Evolutionary conservation across 2,888 invertebrate genomes (phyloP).

Genomic region (Pimpla rufipes): DNA sequence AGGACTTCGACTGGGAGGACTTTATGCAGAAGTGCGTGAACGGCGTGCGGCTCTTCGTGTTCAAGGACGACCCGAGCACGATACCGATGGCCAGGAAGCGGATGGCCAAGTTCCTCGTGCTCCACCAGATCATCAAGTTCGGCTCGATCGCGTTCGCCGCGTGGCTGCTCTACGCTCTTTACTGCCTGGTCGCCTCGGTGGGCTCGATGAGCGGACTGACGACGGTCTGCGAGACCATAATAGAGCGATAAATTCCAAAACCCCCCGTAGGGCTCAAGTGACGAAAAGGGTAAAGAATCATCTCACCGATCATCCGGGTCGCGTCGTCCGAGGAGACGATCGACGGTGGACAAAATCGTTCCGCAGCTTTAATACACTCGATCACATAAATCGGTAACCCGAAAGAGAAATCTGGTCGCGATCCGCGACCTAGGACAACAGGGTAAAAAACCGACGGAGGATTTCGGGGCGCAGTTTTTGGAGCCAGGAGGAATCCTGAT

Average conservation of each 20-base stretch:
- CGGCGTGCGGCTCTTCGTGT: constrained; percentile 85
- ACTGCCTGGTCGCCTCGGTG: constrained; percentile 59
- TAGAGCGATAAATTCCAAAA: constrained; percentile 59
- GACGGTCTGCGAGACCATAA: constrained; percentile 64
- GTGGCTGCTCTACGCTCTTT: constrained; percentile 62
- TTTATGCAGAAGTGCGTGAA: constrained; percentile 86
- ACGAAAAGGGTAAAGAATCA: constrained; percentile 1
- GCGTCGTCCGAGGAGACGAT: not conserved
- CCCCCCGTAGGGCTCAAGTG: too few species aligned
- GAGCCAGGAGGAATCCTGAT: too few species aligned
- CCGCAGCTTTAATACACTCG: not conserved
- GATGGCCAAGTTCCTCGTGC: constrained; percentile 76
- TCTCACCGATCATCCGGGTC: not conserved
- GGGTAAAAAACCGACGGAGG: not conserved
- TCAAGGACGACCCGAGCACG: constrained; percentile 85
- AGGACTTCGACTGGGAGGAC: constrained; percentile 85
- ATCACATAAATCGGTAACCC: not conserved
- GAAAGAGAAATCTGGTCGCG: not conserved
- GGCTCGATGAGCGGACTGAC: constrained; percentile 65
- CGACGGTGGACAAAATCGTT: not conserved
- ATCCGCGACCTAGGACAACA: not conserved
- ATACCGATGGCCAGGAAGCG: constrained; percentile 77
- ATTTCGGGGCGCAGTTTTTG: not conserved
- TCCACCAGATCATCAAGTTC: constrained; percentile 75
- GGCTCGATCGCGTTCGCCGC: constrained; percentile 57